Percentiles rank a stretch among this genome's conserved stretches.
These are phyloP conservation scores for Apodemia duryi DNA, from an alignment of 2,888 invertebrate species.

Conservation along the genomic window DNA sequence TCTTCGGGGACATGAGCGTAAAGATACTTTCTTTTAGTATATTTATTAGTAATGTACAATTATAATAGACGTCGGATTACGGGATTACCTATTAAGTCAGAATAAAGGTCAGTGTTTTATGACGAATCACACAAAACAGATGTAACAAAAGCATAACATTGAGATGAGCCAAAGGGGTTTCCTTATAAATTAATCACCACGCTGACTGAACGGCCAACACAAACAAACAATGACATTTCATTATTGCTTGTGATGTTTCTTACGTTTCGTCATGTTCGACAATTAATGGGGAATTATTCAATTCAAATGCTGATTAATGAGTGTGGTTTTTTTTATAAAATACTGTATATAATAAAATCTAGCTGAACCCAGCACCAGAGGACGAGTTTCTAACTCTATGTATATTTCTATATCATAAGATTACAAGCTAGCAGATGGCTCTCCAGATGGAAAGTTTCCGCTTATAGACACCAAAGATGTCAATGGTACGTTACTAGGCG, in stretches of 20 bases:
- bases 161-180: constrained; percentile 12
- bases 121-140: not conserved
- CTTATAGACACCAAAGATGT: too few species aligned
- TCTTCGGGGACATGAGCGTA: too few species aligned
- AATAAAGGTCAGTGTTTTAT: constrained; percentile 3
- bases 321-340: too few species aligned
- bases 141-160: constrained; percentile 14
- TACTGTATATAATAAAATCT: too few species aligned
- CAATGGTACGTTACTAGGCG: too few species aligned
- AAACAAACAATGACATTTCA: constrained; percentile 2
- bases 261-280: not conserved
- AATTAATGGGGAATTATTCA: not conserved
- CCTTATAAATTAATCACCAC: constrained; percentile 13
- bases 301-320: not conserved
- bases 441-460: too few species aligned
- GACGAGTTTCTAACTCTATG: too few species aligned
- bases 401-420: too few species aligned
- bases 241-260: not conserved
- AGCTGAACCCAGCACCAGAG: too few species aligned
- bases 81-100: not conserved
- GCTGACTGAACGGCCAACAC: not conserved
- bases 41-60: too few species aligned
- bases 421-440: too few species aligned
- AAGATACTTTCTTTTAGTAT: too few species aligned
- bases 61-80: not conserved